phyloP scores from a whole-genome alignment of 2,113 vertebrate genomes.

The Todiramphus chloris region DNA sequence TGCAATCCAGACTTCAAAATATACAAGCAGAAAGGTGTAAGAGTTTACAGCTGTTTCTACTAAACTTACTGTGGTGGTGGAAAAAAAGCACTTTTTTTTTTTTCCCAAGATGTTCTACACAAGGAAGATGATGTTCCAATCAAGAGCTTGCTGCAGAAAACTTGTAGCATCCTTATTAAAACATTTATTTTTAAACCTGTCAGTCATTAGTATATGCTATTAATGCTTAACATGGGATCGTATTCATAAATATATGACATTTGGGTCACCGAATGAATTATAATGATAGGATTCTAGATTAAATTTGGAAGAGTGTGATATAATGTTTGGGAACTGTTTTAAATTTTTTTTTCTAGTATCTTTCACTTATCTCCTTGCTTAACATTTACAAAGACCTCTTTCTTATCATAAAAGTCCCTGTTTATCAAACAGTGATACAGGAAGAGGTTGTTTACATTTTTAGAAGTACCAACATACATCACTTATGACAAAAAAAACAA shows the following conservation, averaged over 20 bases:
- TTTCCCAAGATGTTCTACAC: not conserved
- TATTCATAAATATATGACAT: slow-evolving; percentile 39
- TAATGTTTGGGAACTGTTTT: not conserved
- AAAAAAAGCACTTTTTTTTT: not conserved
- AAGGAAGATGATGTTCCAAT: slow-evolving; percentile 10
- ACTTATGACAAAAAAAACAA: slow-evolving; percentile 85
- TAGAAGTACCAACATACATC: slow-evolving; percentile 85
- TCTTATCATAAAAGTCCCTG: slow-evolving; percentile 74
- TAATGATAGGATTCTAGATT: slow-evolving; percentile 11
- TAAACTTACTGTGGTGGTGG: not conserved
- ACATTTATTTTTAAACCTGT: slow-evolving; percentile 53
- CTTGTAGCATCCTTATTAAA: slow-evolving; percentile 37
- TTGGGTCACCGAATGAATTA: slow-evolving; percentile 38
- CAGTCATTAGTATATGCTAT: slow-evolving; percentile 20
- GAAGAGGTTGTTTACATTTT: slow-evolving; percentile 86
- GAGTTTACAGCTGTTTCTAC: not conserved
- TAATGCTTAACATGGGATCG: not conserved
- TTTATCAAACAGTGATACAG: slow-evolving; percentile 81
- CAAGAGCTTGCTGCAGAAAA: slow-evolving; percentile 17
- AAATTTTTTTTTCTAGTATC: not conserved
- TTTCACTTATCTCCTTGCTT: slow-evolving; percentile 61
- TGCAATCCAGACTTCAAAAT: not conserved
- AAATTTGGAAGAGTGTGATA: slow-evolving; percentile 5
- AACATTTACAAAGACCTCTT: slow-evolving; percentile 68
- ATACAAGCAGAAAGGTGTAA: not conserved